Conservation (phyloP, 2,113 vertebrate genomes). For the Poecilia latipinna region DNA sequence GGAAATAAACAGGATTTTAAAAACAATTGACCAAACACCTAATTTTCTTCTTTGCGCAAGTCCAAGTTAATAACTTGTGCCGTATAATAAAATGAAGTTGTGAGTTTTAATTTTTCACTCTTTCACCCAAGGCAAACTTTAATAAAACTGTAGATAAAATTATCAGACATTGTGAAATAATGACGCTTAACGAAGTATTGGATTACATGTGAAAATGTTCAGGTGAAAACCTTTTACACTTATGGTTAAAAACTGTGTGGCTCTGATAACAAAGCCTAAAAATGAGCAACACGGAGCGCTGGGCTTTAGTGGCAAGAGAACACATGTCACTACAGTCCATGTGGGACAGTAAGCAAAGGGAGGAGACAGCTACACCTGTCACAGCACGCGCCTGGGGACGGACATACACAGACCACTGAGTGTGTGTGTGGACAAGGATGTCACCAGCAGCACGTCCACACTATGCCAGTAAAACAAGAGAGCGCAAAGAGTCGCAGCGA, state of each 20-base stretch:
- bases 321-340: slow-evolving; percentile 80
- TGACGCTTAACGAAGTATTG: background rate
- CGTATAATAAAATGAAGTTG: no score
- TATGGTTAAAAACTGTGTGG: background rate
- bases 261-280: slow-evolving; percentile 35
- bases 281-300: slow-evolving; percentile 28
- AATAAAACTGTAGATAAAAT: no score
- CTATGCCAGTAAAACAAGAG: slow-evolving; percentile 34
- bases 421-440: slow-evolving; percentile 44
- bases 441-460: slow-evolving; percentile 31
- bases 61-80: no score
- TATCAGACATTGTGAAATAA: no score
- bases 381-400: slow-evolving; percentile 70
- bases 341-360: slow-evolving; percentile 71
- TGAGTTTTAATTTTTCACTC: no score
- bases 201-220: slow-evolving; percentile 5
- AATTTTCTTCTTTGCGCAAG: no score
- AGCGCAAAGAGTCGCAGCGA: slow-evolving; percentile 14
- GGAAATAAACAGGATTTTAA: no score
- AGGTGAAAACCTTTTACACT: slow-evolving; percentile 13
- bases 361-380: slow-evolving; percentile 82
- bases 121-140: no score
- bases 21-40: no score
- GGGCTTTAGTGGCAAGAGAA: slow-evolving; percentile 65
- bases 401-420: slow-evolving; percentile 40